Conservation (phyloP, 2,888 invertebrate genomes). For the Cremastobaeus sp. region DNA sequence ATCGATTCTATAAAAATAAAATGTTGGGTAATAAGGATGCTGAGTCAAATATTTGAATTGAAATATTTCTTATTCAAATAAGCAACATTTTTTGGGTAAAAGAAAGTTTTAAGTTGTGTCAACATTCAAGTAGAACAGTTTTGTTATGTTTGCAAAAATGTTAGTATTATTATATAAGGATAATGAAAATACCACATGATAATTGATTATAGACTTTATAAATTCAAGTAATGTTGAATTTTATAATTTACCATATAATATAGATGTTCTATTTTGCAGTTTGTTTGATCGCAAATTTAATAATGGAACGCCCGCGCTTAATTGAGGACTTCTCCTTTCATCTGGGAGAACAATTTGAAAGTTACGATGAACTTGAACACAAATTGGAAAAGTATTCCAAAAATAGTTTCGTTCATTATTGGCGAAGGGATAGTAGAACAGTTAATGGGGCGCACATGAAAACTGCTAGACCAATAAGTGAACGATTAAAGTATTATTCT, state of each 20-base stretch:
- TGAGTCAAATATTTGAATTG: too few species aligned
- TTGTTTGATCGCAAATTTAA: not conserved
- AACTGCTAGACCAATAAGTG: conserved; percentile 77
- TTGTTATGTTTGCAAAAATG: too few species aligned
- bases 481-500: conserved; percentile 77
- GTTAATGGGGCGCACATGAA: conserved; percentile 78
- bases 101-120: too few species aligned
- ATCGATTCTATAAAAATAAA: too few species aligned
- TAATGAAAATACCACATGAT: too few species aligned
- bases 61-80: too few species aligned
- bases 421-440: conserved; percentile 78
- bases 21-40: too few species aligned
- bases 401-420: conserved; percentile 77
- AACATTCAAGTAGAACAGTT: too few species aligned
- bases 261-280: not conserved
- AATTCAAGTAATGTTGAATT: not conserved
- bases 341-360: conserved; percentile 77
- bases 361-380: conserved; percentile 75
- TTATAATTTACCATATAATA: not conserved
- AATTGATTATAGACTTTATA: too few species aligned
- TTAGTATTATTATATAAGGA: too few species aligned
- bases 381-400: conserved; percentile 76
- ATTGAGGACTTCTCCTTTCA: conserved; percentile 71
- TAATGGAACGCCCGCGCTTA: conserved; percentile 23
- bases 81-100: too few species aligned